These are phyloP conservation scores for Hozukius guyotensis DNA, from an alignment of 2,797 vertebrate genomes.

Conservation along the genomic window DNA sequence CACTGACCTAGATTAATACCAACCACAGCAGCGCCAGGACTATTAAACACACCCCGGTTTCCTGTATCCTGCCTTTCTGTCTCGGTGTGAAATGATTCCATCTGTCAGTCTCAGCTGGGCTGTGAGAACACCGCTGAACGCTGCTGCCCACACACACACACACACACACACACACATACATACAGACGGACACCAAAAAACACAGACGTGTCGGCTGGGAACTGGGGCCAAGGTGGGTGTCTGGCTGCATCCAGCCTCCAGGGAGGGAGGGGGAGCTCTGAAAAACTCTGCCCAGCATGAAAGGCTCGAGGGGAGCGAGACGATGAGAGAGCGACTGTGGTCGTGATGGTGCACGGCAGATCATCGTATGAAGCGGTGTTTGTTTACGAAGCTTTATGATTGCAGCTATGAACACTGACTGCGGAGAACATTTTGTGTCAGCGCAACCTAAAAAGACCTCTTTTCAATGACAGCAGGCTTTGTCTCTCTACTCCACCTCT, in stretches of 20 bases:
- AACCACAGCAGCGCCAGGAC: constrained; percentile 68
- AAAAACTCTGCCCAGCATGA: constrained; percentile 36
- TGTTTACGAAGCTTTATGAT: constrained; percentile 11
- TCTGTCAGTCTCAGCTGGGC: constrained; percentile 81
- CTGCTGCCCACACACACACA: constrained; percentile 42
- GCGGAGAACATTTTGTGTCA: constrained; percentile 19
- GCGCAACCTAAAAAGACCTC: constrained; percentile 14
- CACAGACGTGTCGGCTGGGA: constrained; percentile 61
- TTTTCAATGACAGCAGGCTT: constrained; percentile 34
- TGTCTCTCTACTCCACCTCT: constrained; percentile 21
- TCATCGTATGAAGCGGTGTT: background rate
- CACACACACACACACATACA: constrained; percentile 23
- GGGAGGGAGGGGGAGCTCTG: constrained; percentile 14
- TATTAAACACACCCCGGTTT: constrained; percentile 73
- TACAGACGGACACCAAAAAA: constrained; percentile 54
- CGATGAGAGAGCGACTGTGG: background rate
- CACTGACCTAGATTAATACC: constrained; percentile 80
- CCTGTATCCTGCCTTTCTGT: constrained; percentile 78
- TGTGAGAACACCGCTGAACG: constrained; percentile 67
- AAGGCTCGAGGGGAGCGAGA: constrained; percentile 32
- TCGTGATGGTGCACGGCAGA: background rate
- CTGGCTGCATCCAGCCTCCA: constrained; percentile 59
- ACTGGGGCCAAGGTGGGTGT: constrained; percentile 69
- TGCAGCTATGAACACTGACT: constrained; percentile 1
- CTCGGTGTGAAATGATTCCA: constrained; percentile 81